These are phyloP conservation scores for Toxotes chatareus DNA, from an alignment of 2,113 vertebrate genomes.

Conservation along the genomic window DNA sequence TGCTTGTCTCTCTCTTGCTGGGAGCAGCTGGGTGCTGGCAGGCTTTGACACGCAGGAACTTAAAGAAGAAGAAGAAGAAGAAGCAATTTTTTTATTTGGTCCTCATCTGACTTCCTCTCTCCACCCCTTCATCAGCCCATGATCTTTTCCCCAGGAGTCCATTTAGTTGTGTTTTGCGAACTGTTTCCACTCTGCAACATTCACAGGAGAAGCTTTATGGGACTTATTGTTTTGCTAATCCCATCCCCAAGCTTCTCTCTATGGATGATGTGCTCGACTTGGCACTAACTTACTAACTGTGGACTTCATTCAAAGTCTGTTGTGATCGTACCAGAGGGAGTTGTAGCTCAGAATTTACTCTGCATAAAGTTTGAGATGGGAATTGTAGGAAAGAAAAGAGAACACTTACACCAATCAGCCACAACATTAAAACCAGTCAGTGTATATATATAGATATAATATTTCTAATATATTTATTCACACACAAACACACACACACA, in stretches of 20 bases:
- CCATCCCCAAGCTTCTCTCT: slow-evolving; percentile 35
- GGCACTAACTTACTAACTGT: slow-evolving; percentile 23
- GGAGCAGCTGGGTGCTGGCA: slow-evolving; percentile 29
- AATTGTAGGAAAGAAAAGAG: slow-evolving; percentile 20
- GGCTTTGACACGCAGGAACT: slow-evolving; percentile 22
- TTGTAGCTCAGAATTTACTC: slow-evolving; percentile 23
- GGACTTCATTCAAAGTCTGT: slow-evolving; percentile 36
- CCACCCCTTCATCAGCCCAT: slow-evolving; percentile 7
- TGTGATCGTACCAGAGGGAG: slow-evolving; percentile 20
- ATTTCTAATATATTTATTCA: too few species aligned
- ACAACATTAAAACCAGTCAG: too few species aligned
- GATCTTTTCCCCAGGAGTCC: slow-evolving; percentile 35
- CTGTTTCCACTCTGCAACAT: slow-evolving; percentile 32
- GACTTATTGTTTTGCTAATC: slow-evolving; percentile 46
- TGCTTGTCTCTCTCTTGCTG: neutral
- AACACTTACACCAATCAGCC: neutral
- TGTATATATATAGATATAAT: too few species aligned
- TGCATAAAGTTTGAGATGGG: neutral
- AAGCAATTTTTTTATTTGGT: slow-evolving; percentile 23
- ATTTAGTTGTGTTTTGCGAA: slow-evolving; percentile 48
- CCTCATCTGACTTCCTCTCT: neutral
- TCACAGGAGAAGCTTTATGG: slow-evolving; percentile 35
- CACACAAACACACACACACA: too few species aligned
- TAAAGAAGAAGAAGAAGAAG: slow-evolving; percentile 6
- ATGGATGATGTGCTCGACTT: slow-evolving; percentile 32